A percentile compares a stretch with the other conserved stretches of the same genome.
phyloP scores from a whole-genome alignment of 2,797 vertebrate species.

The Acipenser ruthenus region DNA sequence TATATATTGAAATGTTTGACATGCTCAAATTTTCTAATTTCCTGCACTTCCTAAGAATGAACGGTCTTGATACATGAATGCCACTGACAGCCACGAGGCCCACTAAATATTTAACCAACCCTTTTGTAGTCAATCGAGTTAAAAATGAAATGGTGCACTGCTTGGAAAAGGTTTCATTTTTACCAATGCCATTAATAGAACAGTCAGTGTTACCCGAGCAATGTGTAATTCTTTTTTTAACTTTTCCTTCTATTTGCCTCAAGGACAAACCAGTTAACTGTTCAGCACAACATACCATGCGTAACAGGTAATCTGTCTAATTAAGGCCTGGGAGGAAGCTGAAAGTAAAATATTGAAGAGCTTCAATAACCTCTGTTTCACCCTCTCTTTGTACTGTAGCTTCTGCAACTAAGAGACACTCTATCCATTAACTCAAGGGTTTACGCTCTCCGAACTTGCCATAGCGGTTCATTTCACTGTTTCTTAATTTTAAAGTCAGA shows the following conservation, averaged over 20 bases:
- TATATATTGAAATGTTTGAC: too few species aligned
- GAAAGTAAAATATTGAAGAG: conserved; percentile 87
- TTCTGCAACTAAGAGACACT: conserved; percentile 65
- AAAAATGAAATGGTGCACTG: conserved; percentile 73
- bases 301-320: conserved; percentile 98
- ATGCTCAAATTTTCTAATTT: background rate
- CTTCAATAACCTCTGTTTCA: conserved; percentile 87
- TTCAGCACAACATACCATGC: conserved; percentile 75
- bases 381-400: conserved; percentile 68
- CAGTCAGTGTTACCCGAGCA: conserved; percentile 65
- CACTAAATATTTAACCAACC: conserved; percentile 73
- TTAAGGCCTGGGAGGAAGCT: conserved; percentile 81
- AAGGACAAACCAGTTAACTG: conserved; percentile 78
- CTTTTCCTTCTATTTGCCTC: conserved; percentile 86
- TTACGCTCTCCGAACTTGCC: conserved; percentile 61
- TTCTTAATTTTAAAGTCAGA: conserved; percentile 62
- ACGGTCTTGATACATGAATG: conserved; percentile 47
- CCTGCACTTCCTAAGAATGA: conserved; percentile 32
- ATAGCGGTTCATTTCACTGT: conserved; percentile 64
- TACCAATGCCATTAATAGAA: conserved; percentile 59
- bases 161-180: conserved; percentile 55
- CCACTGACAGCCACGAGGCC: conserved; percentile 55
- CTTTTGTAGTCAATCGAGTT: conserved; percentile 69
- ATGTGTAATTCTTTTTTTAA: conserved; percentile 83
- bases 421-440: conserved; percentile 71